Conservation (phyloP, 2,113 vertebrate species). For the Otocyon megalotis region DNA sequence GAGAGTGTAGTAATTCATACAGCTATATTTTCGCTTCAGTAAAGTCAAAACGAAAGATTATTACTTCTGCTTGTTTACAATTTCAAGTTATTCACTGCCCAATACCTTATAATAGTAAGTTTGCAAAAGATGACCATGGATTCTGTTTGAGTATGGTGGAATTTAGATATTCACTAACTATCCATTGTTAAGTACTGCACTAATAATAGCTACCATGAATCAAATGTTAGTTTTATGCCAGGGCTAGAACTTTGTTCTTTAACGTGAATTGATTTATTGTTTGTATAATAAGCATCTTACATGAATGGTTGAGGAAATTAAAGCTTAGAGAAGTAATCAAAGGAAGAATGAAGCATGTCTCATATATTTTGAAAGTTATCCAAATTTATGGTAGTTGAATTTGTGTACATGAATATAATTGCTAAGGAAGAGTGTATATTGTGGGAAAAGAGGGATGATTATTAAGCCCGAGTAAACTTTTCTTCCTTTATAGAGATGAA, state of each 20-base stretch:
- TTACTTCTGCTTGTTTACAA: background rate
- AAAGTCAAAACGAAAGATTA: background rate
- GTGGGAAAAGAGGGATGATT: background rate
- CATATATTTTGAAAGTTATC: background rate
- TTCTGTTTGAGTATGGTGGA: background rate
- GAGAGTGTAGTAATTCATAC: background rate
- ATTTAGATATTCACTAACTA: background rate
- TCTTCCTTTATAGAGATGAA: background rate
- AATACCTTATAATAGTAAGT: background rate
- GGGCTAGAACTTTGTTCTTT: background rate
- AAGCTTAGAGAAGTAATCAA: background rate
- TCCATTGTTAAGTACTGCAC: background rate
- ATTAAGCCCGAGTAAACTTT: background rate
- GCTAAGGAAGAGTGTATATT: background rate
- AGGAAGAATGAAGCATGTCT: background rate
- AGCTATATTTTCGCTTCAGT: background rate
- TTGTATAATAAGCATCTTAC: background rate
- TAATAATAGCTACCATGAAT: background rate
- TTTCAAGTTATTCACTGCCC: background rate
- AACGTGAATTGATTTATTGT: background rate
- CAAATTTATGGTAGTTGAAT: background rate
- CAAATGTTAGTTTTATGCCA: background rate
- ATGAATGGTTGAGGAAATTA: background rate
- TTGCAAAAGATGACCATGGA: background rate
- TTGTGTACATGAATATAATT: background rate